phyloP scores from a whole-genome alignment of 2,113 vertebrate genomes.

The Zosterops pallidus region DNA sequence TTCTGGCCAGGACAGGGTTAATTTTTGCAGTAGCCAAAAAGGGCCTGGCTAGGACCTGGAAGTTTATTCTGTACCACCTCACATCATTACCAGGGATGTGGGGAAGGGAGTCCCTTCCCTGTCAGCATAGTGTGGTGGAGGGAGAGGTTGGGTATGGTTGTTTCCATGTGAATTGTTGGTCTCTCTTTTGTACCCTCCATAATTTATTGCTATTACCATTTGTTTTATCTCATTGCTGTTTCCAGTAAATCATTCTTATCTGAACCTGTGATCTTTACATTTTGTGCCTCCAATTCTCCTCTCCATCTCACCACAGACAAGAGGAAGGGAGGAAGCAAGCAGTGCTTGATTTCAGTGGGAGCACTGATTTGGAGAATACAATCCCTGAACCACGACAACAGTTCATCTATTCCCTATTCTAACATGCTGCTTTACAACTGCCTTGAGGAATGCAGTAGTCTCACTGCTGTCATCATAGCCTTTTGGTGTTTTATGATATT shows the following conservation, averaged over 20 bases:
- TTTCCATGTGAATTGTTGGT: background rate
- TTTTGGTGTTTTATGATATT: background rate
- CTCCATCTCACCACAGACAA: background rate
- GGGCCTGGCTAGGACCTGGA: background rate
- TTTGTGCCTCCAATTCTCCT: background rate
- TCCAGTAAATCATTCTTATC: background rate
- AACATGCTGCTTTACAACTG: background rate
- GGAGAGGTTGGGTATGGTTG: background rate
- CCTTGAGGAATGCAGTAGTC: background rate
- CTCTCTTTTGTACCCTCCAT: background rate
- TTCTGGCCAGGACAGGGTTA: background rate
- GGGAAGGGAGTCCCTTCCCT: background rate
- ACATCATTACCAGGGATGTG: background rate
- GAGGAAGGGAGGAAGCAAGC: background rate
- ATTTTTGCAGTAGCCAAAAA: background rate
- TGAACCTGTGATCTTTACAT: background rate
- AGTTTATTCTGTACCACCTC: background rate
- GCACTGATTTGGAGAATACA: background rate
- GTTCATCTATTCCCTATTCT: background rate
- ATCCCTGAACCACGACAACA: background rate
- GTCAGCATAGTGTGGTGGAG: background rate
- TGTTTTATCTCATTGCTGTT: background rate
- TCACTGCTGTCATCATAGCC: background rate
- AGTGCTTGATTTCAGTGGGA: background rate
- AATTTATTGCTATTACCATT: background rate